Percentiles rank a stretch among this genome's conserved stretches.
Evolutionary conservation across 2,888 invertebrate species (phyloP).

Genomic region (Oscheius onirici): DNA sequence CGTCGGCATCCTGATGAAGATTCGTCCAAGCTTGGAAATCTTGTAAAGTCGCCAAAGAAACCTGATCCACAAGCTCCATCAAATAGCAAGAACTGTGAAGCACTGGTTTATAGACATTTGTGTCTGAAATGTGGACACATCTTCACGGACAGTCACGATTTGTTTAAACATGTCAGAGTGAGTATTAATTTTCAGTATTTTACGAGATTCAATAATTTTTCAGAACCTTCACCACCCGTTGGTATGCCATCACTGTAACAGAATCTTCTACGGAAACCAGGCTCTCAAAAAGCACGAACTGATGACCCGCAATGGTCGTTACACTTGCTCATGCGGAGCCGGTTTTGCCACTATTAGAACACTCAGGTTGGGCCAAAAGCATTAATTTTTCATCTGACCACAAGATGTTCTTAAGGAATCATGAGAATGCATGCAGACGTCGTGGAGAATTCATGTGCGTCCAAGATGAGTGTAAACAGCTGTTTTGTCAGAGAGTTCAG

Average conservation of each 20-base stretch:
- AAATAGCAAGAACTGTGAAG: background rate
- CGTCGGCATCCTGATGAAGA: conserved; percentile 44
- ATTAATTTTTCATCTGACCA: background rate
- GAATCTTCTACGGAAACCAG: conserved; percentile 32
- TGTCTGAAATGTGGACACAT: conserved; percentile 43
- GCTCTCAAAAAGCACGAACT: conserved; percentile 39
- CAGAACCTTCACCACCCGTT: conserved; percentile 36
- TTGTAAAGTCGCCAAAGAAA: background rate
- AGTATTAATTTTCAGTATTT: no score
- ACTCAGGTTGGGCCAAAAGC: conserved; percentile 11
- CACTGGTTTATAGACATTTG: conserved; percentile 2
- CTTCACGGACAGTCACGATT: conserved; percentile 42
- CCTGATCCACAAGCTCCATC: background rate
- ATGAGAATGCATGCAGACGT: conserved; percentile 40
- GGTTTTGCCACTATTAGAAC: conserved; percentile 29
- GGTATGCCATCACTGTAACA: conserved; percentile 34
- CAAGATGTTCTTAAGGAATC: conserved; percentile 28
- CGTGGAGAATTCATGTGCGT: conserved; percentile 41
- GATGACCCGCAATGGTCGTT: conserved; percentile 34
- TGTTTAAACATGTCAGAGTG: conserved; percentile 36
- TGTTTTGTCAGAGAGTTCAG: conserved; percentile 45
- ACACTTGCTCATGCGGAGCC: conserved; percentile 34
- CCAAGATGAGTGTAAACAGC: conserved; percentile 34
- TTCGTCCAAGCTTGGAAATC: background rate
- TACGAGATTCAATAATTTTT: conserved; percentile 6